Conservation (phyloP, 1,140 invertebrate genomes). For the Hormaphis cornu region DNA sequence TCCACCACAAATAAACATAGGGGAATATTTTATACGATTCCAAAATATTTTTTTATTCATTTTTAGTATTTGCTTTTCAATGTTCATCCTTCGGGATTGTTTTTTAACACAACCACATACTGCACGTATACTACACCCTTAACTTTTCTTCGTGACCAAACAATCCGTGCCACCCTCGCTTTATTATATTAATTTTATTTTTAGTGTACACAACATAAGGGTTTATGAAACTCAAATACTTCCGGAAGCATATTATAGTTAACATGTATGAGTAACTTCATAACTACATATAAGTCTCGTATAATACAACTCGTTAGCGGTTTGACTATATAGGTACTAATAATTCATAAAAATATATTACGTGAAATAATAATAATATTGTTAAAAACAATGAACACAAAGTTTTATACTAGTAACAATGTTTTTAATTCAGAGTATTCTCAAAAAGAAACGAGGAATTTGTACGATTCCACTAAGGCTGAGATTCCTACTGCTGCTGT, state of each 20-base stretch:
- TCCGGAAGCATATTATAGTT: background rate
- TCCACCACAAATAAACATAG: slow-evolving; percentile 13
- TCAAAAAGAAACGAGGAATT: too few relatives aligned
- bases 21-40: background rate
- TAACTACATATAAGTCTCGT: too few relatives aligned
- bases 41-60: background rate
- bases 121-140: background rate
- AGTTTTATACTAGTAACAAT: too few relatives aligned
- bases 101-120: slow-evolving; percentile 12
- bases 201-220: background rate
- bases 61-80: slow-evolving; percentile 4
- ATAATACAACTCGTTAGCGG: too few relatives aligned
- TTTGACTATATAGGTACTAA: too few relatives aligned
- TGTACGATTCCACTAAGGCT: too few relatives aligned
- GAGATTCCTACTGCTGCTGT: too few relatives aligned
- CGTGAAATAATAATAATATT: background rate
- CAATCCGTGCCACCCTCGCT: background rate
- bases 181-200: slow-evolving; percentile 9
- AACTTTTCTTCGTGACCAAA: background rate
- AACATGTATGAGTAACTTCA: too few relatives aligned
- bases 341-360: too few relatives aligned
- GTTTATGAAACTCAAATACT: background rate
- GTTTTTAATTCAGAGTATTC: too few relatives aligned
- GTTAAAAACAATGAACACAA: too few relatives aligned
- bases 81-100: slow-evolving; percentile 10